Base-by-base conservation (phyloP, 1,140 invertebrate species). In the Prorops nasuta region DNA sequence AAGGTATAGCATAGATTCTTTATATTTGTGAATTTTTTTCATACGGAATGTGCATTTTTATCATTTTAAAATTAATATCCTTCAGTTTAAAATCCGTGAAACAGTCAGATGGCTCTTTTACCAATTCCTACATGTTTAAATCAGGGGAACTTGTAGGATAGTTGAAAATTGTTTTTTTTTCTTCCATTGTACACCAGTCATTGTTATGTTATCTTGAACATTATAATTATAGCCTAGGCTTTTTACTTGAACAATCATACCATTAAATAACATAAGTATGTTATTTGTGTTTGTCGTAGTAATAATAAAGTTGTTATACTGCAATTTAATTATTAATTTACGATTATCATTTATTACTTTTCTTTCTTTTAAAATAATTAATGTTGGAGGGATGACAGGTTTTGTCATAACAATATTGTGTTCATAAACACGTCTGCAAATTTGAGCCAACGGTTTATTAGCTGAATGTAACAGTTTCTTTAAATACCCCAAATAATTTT, bases 311-410 rank as follows among this genome's bases (percentile, higher is more conserved):
- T 18, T n/a, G 6, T 35, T 35, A 14, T 35, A 35, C 15, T 35
- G 20, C 4, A 20, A 1, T 36, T 45, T 45, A 7, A 45, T 24
- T 19, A 45, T 6, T 9, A 44, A 18, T 19, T 44, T 32, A 44
- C 42, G 28, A 44, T 44, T 17, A 18, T 32, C n/a, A n/a, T n/a
- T 32, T 20, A 10, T 35, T 21, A n/a, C 20, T 20, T 45, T 45
- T 36, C 20, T 20, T 17, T 36, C 18, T 24, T 36, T 18, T 15
- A 21, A 16, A 45, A 45, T 45, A 4, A 21, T 20, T 18, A 21
- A 34, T 36, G 19, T 45, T 14, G 28, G 20, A 1, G 32, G 28
- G 24, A 45, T 6, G 4, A 14, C 7, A 8, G 34, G 19, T 36
- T 36, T 18, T 17, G 14, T 44, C 8, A 16, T 12, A 8, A 31